phyloP scores from a whole-genome alignment of 2,888 invertebrate species.

The Clostera curtula region DNA sequence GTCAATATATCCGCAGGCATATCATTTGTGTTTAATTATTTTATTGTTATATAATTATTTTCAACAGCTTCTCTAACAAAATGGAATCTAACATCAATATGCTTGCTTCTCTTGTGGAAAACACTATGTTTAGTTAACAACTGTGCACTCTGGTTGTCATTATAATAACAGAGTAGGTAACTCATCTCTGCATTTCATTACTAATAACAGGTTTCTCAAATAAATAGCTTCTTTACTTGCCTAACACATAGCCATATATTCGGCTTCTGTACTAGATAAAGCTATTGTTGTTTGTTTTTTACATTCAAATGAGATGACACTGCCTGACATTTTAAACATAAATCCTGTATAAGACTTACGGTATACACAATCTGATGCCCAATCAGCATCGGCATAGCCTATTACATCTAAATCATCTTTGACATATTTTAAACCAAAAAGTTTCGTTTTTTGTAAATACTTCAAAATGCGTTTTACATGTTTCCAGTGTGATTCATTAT shows the following conservation, averaged over 20 bases:
- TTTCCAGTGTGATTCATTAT: neutral
- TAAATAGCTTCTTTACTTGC: neutral
- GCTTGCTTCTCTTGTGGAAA: constrained; percentile 1
- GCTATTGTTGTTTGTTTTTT: constrained; percentile 1
- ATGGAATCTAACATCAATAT: neutral
- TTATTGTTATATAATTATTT: no score
- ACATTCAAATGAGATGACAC: constrained; percentile 1
- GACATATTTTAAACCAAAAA: no score
- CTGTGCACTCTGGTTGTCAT: no score
- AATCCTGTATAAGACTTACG: neutral
- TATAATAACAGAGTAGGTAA: neutral
- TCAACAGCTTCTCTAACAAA: constrained; percentile 1
- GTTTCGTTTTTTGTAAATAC: neutral
- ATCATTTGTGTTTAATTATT: no score
- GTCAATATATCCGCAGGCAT: no score
- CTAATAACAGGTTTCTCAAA: no score
- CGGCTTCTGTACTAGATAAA: no score
- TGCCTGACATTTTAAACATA: constrained; percentile 1
- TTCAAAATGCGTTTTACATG: constrained; percentile 1
- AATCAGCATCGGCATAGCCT: neutral
- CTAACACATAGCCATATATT: neutral
- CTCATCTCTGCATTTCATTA: neutral
- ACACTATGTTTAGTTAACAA: neutral
- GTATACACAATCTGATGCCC: constrained; percentile 1
- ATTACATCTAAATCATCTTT: neutral